Conservation (phyloP, 2,797 vertebrate genomes). For the Neosilurus mollespiculum region DNA sequence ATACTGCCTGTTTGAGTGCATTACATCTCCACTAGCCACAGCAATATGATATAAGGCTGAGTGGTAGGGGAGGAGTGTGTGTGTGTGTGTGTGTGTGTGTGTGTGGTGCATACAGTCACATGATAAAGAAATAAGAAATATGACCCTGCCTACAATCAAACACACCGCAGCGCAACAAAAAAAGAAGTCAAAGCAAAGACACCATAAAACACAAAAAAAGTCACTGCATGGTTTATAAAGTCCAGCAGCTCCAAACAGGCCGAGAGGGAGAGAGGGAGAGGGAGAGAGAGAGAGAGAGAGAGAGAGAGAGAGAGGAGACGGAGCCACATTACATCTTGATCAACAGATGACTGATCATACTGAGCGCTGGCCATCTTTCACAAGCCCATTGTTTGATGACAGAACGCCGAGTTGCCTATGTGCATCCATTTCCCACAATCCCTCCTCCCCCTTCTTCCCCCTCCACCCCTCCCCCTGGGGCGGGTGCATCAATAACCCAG, state of each 20-base stretch:
- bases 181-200: conserved; percentile 48
- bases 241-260: not conserved
- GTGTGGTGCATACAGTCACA: not conserved
- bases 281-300: conserved; percentile 59
- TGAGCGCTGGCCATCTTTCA: conserved; percentile 90
- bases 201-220: conserved; percentile 49
- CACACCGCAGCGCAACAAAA: not conserved
- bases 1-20: conserved; percentile 51
- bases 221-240: conserved; percentile 20
- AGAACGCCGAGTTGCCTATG: conserved; percentile 68
- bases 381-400: conserved; percentile 92
- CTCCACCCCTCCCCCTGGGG: conserved; percentile 84
- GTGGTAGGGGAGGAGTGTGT: conserved; percentile 48
- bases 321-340: conserved; percentile 93
- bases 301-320: conserved; percentile 57
- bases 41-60: conserved; percentile 69
- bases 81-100: conserved; percentile 9
- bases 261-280: conserved; percentile 43
- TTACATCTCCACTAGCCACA: conserved; percentile 53
- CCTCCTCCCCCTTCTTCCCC: conserved; percentile 63
- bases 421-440: conserved; percentile 84
- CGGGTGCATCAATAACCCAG: conserved; percentile 93
- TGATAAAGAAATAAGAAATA: conserved; percentile 34
- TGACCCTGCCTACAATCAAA: conserved; percentile 23
- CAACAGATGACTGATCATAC: conserved; percentile 98